These are phyloP conservation scores for Oryzaephilus surinamensis DNA, from an alignment of 1,140 invertebrate species.

Conservation along the genomic window DNA sequence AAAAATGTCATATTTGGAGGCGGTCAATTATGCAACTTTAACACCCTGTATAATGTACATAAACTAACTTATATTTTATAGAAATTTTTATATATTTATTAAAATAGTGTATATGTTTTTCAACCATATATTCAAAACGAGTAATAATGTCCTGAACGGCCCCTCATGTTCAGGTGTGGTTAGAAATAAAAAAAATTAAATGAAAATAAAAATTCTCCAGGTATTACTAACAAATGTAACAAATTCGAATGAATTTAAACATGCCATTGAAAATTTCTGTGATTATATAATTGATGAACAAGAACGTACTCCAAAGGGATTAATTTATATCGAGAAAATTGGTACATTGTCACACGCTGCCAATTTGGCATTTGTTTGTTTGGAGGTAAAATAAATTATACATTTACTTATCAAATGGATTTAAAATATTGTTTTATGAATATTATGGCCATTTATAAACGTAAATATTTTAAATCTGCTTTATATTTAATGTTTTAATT, in stretches of 20 bases:
- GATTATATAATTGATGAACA: slow-evolving; percentile 39
- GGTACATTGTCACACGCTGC: slow-evolving; percentile 48
- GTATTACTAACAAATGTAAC: slow-evolving; percentile 42
- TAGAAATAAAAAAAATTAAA: not conserved
- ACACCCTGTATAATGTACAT: too few relatives aligned
- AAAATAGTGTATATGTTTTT: too few relatives aligned
- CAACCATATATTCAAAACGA: too few relatives aligned
- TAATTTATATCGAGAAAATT: slow-evolving; percentile 46
- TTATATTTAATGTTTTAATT: too few relatives aligned
- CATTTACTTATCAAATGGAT: not conserved
- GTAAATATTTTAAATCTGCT: too few relatives aligned
- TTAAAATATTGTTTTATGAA: slow-evolving; percentile 1
- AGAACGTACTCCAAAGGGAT: slow-evolving; percentile 43
- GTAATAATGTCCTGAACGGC: too few relatives aligned
- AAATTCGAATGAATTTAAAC: slow-evolving; percentile 35
- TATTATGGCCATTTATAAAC: too few relatives aligned
- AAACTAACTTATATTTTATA: too few relatives aligned
- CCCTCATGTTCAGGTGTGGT: too few relatives aligned
- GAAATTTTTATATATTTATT: too few relatives aligned
- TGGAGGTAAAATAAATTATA: slow-evolving; percentile 31
- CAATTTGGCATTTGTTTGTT: slow-evolving; percentile 48
- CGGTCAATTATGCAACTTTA: too few relatives aligned
- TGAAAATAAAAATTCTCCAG: slow-evolving; percentile 24
- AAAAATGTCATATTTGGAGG: too few relatives aligned
- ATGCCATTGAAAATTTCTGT: slow-evolving; percentile 42